Conservation (phyloP, 2,888 invertebrate genomes). For the Melieria picta region DNA sequence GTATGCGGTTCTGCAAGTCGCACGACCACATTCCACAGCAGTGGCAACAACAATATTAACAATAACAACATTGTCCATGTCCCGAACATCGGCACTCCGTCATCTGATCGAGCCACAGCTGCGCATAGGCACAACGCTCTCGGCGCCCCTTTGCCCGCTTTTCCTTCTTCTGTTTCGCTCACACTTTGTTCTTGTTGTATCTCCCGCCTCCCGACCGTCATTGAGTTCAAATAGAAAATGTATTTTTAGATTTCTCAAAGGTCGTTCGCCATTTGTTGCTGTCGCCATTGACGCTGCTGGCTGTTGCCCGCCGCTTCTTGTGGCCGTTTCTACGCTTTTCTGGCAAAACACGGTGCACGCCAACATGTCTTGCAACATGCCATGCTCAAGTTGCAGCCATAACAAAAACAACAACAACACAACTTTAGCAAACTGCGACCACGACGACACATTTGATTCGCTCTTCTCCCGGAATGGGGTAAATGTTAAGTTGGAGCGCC, state of each 20-base stretch:
- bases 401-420: too few species aligned
- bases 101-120: not conserved
- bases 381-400: too few species aligned
- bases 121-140: not conserved
- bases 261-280: constrained; percentile 37
- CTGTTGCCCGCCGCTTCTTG: too few species aligned
- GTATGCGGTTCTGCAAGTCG: constrained; percentile 46
- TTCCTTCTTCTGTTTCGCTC: too few species aligned
- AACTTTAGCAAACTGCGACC: too few species aligned
- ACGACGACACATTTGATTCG: too few species aligned
- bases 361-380: too few species aligned
- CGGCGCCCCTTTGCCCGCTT: not conserved
- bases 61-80: not conserved
- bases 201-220: constrained; percentile 20
- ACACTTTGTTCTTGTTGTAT: too few species aligned
- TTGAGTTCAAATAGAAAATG: constrained; percentile 24
- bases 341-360: too few species aligned
- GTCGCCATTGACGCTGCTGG: not conserved
- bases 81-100: not conserved
- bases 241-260: constrained; percentile 55
- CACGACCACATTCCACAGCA: constrained; percentile 56
- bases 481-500: too few species aligned
- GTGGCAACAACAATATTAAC: constrained; percentile 28
- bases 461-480: too few species aligned
- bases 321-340: too few species aligned